Evolutionary conservation across 2,888 invertebrate genomes (phyloP), one percentile per base, ranked within the genome.

Genomic region (Pyralis farinalis): DNA sequence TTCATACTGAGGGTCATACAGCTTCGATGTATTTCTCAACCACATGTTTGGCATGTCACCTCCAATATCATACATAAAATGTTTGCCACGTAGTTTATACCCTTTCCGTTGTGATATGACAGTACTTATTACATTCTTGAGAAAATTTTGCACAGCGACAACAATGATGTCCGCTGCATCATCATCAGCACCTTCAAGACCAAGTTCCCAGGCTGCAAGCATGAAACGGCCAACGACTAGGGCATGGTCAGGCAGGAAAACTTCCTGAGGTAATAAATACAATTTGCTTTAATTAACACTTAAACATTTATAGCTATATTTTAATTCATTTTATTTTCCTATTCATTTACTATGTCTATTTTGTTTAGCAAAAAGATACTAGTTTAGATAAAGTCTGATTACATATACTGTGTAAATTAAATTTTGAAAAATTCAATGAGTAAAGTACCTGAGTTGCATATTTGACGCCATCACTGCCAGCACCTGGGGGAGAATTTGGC

Each of bases 171-270:
- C 94, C 0, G 96, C 95, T 3, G 96, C 95, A 48, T 91, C 92
- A 61, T 96, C 95, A 47, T 96, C 95, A 2, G 95, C 95, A 5
- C 96, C 95, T 53, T 96, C 94, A 30, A 98, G 90, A 0, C 96
- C 97, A 35, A 93, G 92, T 63, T 97, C 97, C 97, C 97, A 97
- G 4, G 97, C 96, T 3, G 95, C 94, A 7, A 97, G 90, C 76
- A 96, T 92, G 57, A 97, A 92, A 44, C 97, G 90, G 0, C 96
- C 96, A 47, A 95, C 91, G 3, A 97, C 93, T 62, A 97, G 93
- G 0, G 94, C 94, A 48, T 93, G 92, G 71, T 97, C 97, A 0
- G 97, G 97, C 45, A 97, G 79, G 61, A 95, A 94, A 42, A 95
- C 81, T 74, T 97, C 96, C 71, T 95, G 66, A 5, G n/a, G 7